phyloP scores from a whole-genome alignment of 2,888 invertebrate genomes.

The Drosophila prostipennis region DNA sequence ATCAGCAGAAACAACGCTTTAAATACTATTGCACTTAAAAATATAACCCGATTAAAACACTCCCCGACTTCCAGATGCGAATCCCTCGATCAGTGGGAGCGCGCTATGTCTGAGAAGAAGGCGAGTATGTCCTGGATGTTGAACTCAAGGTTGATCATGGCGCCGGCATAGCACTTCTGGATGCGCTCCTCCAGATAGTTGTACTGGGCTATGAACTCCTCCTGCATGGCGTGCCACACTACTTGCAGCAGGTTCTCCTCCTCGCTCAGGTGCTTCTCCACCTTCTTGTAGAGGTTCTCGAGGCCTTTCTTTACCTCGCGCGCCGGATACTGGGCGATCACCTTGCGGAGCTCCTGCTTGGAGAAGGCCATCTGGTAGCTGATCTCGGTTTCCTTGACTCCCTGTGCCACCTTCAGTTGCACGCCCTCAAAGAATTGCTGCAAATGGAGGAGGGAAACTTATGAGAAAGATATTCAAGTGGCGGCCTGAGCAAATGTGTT shows the following conservation, averaged over 20 bases:
- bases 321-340: conserved; percentile 96
- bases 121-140: conserved; percentile 97
- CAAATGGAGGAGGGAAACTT: conserved; percentile 60
- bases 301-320: conserved; percentile 96
- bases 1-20: conserved; percentile 51
- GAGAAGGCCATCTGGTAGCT: conserved; percentile 99
- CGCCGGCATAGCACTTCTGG: conserved; percentile 97
- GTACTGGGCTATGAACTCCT: conserved; percentile 98
- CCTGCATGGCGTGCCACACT: conserved; percentile 99
- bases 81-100: conserved; percentile 89
- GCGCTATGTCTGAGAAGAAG: conserved; percentile 99
- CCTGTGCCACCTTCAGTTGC: conserved; percentile 95
- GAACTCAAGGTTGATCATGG: conserved; percentile 96
- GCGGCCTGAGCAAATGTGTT: no score
- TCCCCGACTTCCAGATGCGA: neutral
- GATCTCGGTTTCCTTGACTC: conserved; percentile 98
- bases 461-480: no score
- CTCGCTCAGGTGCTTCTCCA: conserved; percentile 98
- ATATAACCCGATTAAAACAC: conserved; percentile 47
- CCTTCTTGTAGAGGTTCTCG: conserved; percentile 96
- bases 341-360: conserved; percentile 97
- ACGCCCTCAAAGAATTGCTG: conserved; percentile 99
- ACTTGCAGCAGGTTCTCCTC: conserved; percentile 96
- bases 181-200: conserved; percentile 96
- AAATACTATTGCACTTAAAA: conserved; percentile 82